Percentiles rank a stretch among this genome's conserved stretches.
phyloP scores from a whole-genome alignment of 1,140 invertebrate genomes.

The Bombus polaris region DNA sequence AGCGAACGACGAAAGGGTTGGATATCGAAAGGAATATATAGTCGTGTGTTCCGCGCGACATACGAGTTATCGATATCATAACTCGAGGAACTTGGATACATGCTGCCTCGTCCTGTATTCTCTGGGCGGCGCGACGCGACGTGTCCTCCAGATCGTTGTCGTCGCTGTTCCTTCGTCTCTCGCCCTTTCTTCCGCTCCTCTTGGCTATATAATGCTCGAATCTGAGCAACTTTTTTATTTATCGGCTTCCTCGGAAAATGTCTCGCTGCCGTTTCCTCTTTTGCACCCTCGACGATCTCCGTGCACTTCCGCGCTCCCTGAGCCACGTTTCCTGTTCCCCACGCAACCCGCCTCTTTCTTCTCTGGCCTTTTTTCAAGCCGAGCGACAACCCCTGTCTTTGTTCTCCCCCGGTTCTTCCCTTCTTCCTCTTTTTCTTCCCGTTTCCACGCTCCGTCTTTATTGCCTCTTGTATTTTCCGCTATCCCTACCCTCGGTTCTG shows the following conservation, averaged over 20 bases:
- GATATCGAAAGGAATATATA: slow-evolving; percentile 44
- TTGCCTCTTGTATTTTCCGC: not conserved
- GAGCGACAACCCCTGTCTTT: slow-evolving; percentile 12
- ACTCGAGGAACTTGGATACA: slow-evolving; percentile 61
- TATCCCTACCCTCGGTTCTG: not conserved
- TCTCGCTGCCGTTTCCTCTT: slow-evolving; percentile 17
- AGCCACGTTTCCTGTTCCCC: slow-evolving; percentile 29
- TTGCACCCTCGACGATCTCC: slow-evolving; percentile 19
- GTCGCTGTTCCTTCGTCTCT: slow-evolving; percentile 11
- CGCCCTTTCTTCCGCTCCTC: slow-evolving; percentile 25
- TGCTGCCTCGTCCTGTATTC: slow-evolving; percentile 11
- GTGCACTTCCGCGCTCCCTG: slow-evolving; percentile 39
- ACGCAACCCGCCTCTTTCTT: not conserved
- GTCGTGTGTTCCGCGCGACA: slow-evolving; percentile 42
- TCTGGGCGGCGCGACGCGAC: not conserved
- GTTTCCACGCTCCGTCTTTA: slow-evolving; percentile 1
- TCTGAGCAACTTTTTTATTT: slow-evolving; percentile 70
- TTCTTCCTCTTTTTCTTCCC: not conserved
- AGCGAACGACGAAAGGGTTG: slow-evolving; percentile 15
- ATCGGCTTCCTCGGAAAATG: slow-evolving; percentile 65
- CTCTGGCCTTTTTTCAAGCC: not conserved
- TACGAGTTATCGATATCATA: slow-evolving; percentile 69
- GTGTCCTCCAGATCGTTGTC: slow-evolving; percentile 28
- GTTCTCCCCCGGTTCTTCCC: slow-evolving; percentile 36
- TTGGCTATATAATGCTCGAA: slow-evolving; percentile 44